These are phyloP conservation scores for Sphaeridia pumilis DNA, from an alignment of 2,888 invertebrate species.

Conservation along the genomic window DNA sequence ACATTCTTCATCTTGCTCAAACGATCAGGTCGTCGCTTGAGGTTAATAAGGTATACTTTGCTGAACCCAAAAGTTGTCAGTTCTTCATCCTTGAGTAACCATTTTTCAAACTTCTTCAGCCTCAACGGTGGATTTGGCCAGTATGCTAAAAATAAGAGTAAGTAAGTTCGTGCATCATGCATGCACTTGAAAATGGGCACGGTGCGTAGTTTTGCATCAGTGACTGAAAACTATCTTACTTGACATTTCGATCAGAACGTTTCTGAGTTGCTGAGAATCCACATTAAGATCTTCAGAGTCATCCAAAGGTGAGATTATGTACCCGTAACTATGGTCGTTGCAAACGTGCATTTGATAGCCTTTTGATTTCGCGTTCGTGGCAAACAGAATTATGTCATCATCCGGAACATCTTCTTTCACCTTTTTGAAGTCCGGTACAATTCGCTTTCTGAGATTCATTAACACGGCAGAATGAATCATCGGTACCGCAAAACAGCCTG, in stretches of 20 bases:
- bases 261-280: constrained; percentile 60
- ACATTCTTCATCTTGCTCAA: constrained; percentile 63
- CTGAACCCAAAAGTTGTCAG: constrained; percentile 59
- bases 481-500: constrained; percentile 70
- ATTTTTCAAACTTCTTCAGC: constrained; percentile 14
- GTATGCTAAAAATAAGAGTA: constrained; percentile 24
- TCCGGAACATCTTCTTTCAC: constrained; percentile 51
- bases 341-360: constrained; percentile 59
- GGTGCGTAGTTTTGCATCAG: too few relatives aligned
- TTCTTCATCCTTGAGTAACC: constrained; percentile 36
- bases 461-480: constrained; percentile 85
- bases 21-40: constrained; percentile 68
- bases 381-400: constrained; percentile 90
- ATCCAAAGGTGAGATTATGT: constrained; percentile 66
- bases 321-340: constrained; percentile 73
- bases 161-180: background rate
- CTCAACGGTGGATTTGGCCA: constrained; percentile 27
- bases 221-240: constrained; percentile 43
- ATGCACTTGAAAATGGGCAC: background rate
- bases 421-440: constrained; percentile 48
- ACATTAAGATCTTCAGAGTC: constrained; percentile 50
- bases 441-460: constrained; percentile 55
- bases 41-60: constrained; percentile 83
- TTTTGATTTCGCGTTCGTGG: constrained; percentile 60
- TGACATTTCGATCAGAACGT: constrained; percentile 63